Evolutionary conservation across 2,797 vertebrate genomes (phyloP).

Genomic region (Xerus rutilus): DNA sequence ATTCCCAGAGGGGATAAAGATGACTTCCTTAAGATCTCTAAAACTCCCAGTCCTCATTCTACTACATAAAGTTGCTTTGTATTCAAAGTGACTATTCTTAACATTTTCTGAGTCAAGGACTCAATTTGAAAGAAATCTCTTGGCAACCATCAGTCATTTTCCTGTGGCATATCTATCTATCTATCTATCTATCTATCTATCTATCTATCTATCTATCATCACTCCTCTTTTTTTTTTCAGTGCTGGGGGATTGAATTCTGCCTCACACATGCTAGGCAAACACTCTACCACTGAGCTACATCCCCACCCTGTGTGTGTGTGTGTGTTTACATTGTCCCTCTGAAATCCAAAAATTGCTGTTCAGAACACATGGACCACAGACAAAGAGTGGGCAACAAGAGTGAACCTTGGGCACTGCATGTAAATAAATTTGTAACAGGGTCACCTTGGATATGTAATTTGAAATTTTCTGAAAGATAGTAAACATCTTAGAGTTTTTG

Average conservation of each 20-base stretch:
- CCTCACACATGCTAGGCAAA: no score
- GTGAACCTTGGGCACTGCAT: neutral
- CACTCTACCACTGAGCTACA: no score
- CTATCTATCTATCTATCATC: no score
- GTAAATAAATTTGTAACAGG: neutral
- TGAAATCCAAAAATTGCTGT: constrained; percentile 30
- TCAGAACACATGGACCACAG: constrained; percentile 42
- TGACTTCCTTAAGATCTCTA: neutral
- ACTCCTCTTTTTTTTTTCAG: no score
- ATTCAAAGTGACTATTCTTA: constrained; percentile 46
- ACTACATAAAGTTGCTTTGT: constrained; percentile 19
- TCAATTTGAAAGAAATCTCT: constrained; percentile 49
- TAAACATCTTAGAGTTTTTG: constrained; percentile 33
- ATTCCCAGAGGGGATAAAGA: constrained; percentile 1
- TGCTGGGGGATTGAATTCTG: no score
- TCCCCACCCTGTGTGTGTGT: no score
- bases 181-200: no score
- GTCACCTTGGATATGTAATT: neutral
- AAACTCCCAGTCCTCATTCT: constrained; percentile 8
- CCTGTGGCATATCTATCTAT: neutral
- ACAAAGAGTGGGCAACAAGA: neutral
- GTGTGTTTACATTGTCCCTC: neutral
- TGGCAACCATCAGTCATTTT: neutral
- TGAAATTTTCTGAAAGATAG: constrained; percentile 36
- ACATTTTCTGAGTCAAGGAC: constrained; percentile 42